These are phyloP conservation scores for Ceyx cyanopectus DNA, from an alignment of 2,113 vertebrate genomes.

Conservation along the genomic window DNA sequence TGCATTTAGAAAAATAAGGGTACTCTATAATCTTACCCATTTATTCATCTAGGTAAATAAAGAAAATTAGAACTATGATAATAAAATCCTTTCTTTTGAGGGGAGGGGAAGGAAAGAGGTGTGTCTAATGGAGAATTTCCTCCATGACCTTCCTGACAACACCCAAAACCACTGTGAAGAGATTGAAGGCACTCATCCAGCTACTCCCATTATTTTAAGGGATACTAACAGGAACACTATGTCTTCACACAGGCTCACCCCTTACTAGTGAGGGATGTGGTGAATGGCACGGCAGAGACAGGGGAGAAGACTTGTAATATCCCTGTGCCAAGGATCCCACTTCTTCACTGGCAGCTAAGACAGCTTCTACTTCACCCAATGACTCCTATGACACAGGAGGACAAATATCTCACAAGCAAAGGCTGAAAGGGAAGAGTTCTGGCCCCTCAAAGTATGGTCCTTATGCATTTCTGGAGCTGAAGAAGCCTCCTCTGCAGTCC, in stretches of 20 bases:
- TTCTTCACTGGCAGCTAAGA: neutral
- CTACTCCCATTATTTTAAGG: neutral
- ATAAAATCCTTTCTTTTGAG: conserved; percentile 6
- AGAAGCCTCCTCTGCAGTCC: neutral
- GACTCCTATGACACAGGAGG: neutral
- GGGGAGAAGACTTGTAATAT: rapidly evolving
- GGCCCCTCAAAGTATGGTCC: neutral
- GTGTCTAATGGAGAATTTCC: neutral
- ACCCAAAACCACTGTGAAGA: neutral
- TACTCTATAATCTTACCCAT: neutral
- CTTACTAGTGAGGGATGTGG: neutral
- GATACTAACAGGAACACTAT: neutral
- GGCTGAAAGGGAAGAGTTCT: neutral
- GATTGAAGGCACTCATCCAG: neutral
- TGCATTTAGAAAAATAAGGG: conserved; percentile 29
- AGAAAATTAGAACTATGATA: neutral
- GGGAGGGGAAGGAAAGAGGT: neutral
- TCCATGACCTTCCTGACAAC: neutral
- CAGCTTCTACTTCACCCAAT: neutral
- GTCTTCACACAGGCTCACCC: neutral
- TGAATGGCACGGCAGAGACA: neutral
- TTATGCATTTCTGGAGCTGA: neutral
- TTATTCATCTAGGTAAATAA: neutral
- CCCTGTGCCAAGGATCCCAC: neutral
- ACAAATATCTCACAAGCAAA: neutral